Base-by-base conservation (phyloP, 2,113 vertebrate genomes). In the Gnathonemus echidnorhynchus region DNA sequence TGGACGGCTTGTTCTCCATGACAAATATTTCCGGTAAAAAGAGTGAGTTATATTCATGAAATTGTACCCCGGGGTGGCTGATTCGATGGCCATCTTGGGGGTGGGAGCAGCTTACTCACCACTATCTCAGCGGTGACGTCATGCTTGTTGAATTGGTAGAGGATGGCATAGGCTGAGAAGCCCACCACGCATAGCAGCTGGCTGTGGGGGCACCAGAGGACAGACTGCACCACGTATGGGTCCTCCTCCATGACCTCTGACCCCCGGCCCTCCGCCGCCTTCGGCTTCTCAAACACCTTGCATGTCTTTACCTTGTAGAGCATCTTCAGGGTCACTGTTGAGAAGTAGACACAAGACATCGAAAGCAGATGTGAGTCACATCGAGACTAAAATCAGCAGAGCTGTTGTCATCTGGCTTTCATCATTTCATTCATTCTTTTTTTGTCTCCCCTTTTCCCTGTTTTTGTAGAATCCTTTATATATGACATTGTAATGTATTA, bases 291-390 rank as follows among this genome's bases (percentile, higher is more conserved):
- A 94, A 99, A 99, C 70, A 97, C 97, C 93, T 99, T 99, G 92
- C 97, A 98, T 0, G 97, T 99, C 95, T 99, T 99, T 92, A 99
- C 92, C 94, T 99, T 99, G 95, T 99, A 99, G 89, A 99, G 94
- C 97, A 99, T 98, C 96, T 99, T 98, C 42, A 99, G 95, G 89
- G 98, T 99, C 94, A 98, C 98, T 99, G 92, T 66, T 66, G 21
- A n/a, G 53, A 53, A 45, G 46, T 24, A 35, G 27, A 24, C 3
- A 6, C 50, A 52, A 24, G 83, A 46, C 83, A 48, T 85, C 24
- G 9, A 46, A 42, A 48, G 24, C 45, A 7, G 42, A 48, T 48
- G 13, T 3, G 42, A 85, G 45, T 19, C 21, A 6, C 83, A n/a
- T 48, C 2, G 6, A 85, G 77, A 42, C 77, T 83, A 42, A 83